Evolutionary conservation across 2,888 invertebrate species (phyloP), one percentile per base, ranked within the genome.

Genomic region (Apotomis capreana): DNA sequence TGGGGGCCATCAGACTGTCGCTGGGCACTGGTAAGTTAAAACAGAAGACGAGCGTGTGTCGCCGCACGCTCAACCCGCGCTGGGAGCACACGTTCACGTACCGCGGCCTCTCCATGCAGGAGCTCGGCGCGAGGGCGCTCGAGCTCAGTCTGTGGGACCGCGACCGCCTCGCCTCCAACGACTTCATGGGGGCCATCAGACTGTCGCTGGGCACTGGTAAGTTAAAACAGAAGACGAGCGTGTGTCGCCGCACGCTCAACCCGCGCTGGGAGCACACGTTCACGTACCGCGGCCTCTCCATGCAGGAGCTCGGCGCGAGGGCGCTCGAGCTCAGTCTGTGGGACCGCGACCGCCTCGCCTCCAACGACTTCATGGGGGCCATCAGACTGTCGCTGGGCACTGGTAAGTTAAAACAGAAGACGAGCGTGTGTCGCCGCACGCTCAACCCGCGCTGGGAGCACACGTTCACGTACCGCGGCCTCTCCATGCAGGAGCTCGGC

Each of bases 71-170:
- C 74, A 96, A 95, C 89, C 99, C 99, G 12, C 95, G 95, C 69
- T 99, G 99, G 99, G 95, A 95, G 80, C 97, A 98, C 87, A 97
- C 97, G 0, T 97, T 99, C 89, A 94, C 97, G 68, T 99, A 98
- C 89, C 96, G 98, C 76, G 98, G 98, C 78, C 95, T 99, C 6
- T 95, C 96, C 54, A 88, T 96, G 69, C 95, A 95, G 77, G 97
- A 98, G 83, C 93, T 99, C 69, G 95, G 95, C 0, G 96, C 97
- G 78, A 94, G 98, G 46, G 97, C 97, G 73, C 92, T 99, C 12
- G 99, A 99, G 89, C 94, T 99, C 68, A 98, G 98, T 5, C 95
- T 99, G 71, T 99, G 99, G 99, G 98, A 99, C 94, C 96, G 98
- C 83, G 99, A 99, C 89, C 94, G 97, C 60, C 94, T 99, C 75